Evolutionary conservation across 37 sponge, comb jelly and placozoan genomes (phyloP), one percentile per base, ranked within the genome.

Genomic region (Oopsacas minuta): DNA sequence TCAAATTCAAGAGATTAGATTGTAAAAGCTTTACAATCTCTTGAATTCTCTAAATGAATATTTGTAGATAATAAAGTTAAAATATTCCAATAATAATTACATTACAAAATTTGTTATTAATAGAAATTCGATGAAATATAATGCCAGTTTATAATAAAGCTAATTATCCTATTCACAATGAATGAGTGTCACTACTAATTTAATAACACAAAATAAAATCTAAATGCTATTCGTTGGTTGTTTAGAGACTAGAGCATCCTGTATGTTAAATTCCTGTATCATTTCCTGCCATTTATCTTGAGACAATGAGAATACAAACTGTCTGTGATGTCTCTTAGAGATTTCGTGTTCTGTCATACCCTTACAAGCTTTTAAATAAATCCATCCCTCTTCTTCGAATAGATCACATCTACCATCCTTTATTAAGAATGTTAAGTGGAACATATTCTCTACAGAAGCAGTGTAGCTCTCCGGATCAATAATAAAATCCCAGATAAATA

Each of bases 401-500:
- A 61, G 75, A 34, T 61, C 75, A 12, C 28, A 61, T n/a, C 75
- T 3, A 25, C 75, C 75, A 12, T 61, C 75, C 30, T 61, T 61
- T 25, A 61, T 61, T 25, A 61, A 34, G 75, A 61, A 61, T 32
- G 75, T 61, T 61, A 61, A n/a, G 28, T 61, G 75, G 30, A 61
- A 61, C 75, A 61, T 5, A 34, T 61, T 61, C 75, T 61, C 75
- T 34, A 61, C 75, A 12, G 75, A 25, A 34, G 75, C 75, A 10
- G 75, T 61, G 75, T 61, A 61, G 75, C 75, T 61, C 30, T 61
- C 30, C 3, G 75, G 75, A 34, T 61, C 75, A 3, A 61, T 61
- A 5, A 61, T n/a, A 61, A 61, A 61, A 34, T 61, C 75, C 75
- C 75, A 61, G 30, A 61, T 61, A 5, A 61, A 12, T 34, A 61